Evolutionary conservation across 2,797 vertebrate species (phyloP), one percentile per base, ranked within the genome.

Genomic region (Darevskia mixta): DNA sequence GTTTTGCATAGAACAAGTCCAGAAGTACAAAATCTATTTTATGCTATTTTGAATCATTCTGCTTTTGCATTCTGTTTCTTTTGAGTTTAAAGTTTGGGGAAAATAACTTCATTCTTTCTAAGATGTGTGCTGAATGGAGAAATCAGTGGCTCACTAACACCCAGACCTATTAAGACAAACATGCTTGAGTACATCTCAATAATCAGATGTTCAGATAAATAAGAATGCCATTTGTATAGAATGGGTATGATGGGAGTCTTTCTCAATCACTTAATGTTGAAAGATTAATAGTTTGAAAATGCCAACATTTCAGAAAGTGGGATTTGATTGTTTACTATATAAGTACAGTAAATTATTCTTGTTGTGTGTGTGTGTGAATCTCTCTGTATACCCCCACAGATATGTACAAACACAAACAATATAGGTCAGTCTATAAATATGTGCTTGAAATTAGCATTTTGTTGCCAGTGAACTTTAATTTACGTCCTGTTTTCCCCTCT

Each of bases 391-490:
- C 8, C 38, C 35, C 27, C 38, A n/a, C 61, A 78, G 49, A 49
- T 49, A 49, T 49, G 49, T 49, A 49, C 49, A 49, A 49, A 49
- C 55, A n/a, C 7, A 41, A 5, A 18, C 61, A 64, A 20, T 43
- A 32, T 78, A 25, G 18, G 67, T 32, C 66, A 23, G 75, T 49
- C 58, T 38, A 78, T 49, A 67, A 78, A 86, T 35, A 81, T 66
- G n/a, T 76, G 41, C 41, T 29, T 77, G n/a, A 45, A 76, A 82
- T 49, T 87, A 67, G n/a, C 76, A 9, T n/a, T 66, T 83, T 83
- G 7, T 72, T 80, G 8, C n/a, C 67, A 55, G 32, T 35, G 41
- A 23, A 5, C 5, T 27, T 82, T 66, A 66, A 76, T 23, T 32
- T 9, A 27, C 8, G 6, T 11, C 17, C 35, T 82, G 17, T 7